Conservation (phyloP, 2,113 vertebrate species). For the Ptilonorhynchus violaceus region DNA sequence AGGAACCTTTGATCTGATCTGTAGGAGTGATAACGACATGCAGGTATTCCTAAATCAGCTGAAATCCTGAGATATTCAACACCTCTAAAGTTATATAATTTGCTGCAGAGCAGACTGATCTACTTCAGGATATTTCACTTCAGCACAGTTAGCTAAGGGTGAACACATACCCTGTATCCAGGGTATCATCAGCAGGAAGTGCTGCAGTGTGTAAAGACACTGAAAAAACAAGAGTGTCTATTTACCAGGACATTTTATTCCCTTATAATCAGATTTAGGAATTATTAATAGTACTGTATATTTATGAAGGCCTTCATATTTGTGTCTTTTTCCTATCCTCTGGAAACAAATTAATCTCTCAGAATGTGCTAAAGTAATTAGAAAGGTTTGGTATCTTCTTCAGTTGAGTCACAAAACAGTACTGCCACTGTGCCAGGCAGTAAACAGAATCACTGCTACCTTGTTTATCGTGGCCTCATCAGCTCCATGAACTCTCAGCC, state of each 20-base stretch:
- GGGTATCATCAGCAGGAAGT: not conserved
- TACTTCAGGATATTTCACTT: not conserved
- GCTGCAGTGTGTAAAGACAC: not conserved
- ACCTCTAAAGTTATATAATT: not conserved
- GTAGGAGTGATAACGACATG: not conserved
- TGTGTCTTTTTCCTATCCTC: not conserved
- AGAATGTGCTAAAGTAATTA: not conserved
- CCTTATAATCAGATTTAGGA: not conserved
- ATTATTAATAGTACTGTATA: not conserved
- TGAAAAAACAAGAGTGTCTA: not conserved
- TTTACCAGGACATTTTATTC: not conserved
- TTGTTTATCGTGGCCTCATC: slow-evolving; percentile 88
- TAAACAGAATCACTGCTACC: slow-evolving; percentile 67
- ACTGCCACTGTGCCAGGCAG: not conserved
- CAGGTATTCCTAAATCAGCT: not conserved
- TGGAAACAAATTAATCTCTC: not conserved
- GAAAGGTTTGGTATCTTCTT: not conserved
- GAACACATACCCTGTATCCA: not conserved
- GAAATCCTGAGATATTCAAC: not conserved
- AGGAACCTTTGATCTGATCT: not conserved
- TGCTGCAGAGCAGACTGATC: not conserved
- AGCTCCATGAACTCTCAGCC: slow-evolving; percentile 84
- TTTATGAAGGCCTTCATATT: not conserved
- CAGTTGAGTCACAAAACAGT: not conserved
- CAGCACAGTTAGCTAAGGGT: not conserved